A percentile compares a stretch with the other conserved stretches of the same genome.
Conservation (phyloP, 2,888 invertebrate species). For the Caenorhabditis parvicauda region DNA sequence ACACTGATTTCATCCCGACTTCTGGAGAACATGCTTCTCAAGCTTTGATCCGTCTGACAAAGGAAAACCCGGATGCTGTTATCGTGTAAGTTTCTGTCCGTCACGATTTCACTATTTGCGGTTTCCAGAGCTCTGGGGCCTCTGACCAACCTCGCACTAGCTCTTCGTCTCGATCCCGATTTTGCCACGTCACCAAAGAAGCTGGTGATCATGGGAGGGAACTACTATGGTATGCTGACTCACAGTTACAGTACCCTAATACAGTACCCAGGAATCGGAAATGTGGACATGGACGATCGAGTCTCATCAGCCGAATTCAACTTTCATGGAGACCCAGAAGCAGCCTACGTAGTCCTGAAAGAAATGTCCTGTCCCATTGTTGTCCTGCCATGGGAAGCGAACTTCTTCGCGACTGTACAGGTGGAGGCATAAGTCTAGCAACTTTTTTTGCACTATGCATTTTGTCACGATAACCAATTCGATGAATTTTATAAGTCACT, state of each 20-base stretch:
- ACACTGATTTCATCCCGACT: neutral
- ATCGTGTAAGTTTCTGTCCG: slow-evolving; percentile 14
- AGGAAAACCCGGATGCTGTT: slow-evolving; percentile 15
- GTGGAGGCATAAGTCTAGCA: too few species aligned
- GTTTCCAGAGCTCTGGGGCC: slow-evolving; percentile 56
- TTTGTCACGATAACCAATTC: neutral
- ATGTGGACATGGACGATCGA: slow-evolving; percentile 63
- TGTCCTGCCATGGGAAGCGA: slow-evolving; percentile 73
- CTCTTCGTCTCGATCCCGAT: slow-evolving; percentile 63
- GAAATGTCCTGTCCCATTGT: slow-evolving; percentile 69
- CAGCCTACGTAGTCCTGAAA: slow-evolving; percentile 73
- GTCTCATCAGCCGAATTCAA: slow-evolving; percentile 74
- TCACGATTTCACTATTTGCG: neutral
- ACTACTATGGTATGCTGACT: slow-evolving; percentile 23
- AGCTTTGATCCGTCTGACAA: slow-evolving; percentile 16
- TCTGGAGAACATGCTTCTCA: slow-evolving; percentile 12
- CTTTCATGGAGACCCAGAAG: slow-evolving; percentile 77
- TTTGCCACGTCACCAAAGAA: slow-evolving; percentile 54
- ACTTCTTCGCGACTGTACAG: slow-evolving; percentile 20
- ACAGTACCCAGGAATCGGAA: slow-evolving; percentile 55
- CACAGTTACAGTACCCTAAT: too few species aligned
- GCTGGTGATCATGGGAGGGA: slow-evolving; percentile 57
- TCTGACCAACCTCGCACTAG: slow-evolving; percentile 65
- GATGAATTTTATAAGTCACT: neutral
- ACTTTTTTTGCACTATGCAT: neutral